Conservation (phyloP, 1,140 invertebrate species). For the Atta colombica region DNA sequence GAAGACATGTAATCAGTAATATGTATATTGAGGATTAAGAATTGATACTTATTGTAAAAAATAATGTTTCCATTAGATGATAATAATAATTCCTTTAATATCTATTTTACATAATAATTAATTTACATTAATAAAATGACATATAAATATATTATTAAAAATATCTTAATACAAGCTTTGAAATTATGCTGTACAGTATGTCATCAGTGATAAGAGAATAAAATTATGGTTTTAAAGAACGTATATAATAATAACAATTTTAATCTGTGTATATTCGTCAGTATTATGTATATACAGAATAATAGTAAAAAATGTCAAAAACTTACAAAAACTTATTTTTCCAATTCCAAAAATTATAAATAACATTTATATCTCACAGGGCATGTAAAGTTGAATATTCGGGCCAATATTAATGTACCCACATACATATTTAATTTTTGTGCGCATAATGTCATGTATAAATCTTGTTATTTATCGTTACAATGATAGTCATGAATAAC, state of each 20-base stretch:
- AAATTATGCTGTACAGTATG: neutral
- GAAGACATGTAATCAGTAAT: too few relatives aligned
- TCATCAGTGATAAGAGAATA: neutral
- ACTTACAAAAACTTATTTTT: slow-evolving; percentile 22
- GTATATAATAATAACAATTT: slow-evolving; percentile 24
- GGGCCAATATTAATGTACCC: slow-evolving; percentile 15
- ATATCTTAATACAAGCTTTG: neutral
- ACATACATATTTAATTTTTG: slow-evolving; percentile 46
- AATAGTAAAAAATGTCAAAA: slow-evolving; percentile 13
- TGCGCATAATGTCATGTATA: slow-evolving; percentile 29
- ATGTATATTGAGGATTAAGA: too few relatives aligned
- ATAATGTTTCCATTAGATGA: too few relatives aligned
- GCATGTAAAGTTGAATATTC: slow-evolving; percentile 27
- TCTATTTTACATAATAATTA: too few relatives aligned
- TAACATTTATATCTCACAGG: slow-evolving; percentile 5
- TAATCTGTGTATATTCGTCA: neutral
- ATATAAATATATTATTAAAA: neutral
- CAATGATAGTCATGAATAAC: slow-evolving; percentile 26
- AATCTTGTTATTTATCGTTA: slow-evolving; percentile 44
- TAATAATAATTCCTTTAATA: too few relatives aligned
- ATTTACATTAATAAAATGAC: too few relatives aligned
- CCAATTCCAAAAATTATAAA: slow-evolving; percentile 24
- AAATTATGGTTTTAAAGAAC: neutral
- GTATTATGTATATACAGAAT: slow-evolving; percentile 2
- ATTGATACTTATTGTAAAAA: too few relatives aligned